Conservation (phyloP, 2,888 invertebrate genomes). For the Junonia oenone region DNA sequence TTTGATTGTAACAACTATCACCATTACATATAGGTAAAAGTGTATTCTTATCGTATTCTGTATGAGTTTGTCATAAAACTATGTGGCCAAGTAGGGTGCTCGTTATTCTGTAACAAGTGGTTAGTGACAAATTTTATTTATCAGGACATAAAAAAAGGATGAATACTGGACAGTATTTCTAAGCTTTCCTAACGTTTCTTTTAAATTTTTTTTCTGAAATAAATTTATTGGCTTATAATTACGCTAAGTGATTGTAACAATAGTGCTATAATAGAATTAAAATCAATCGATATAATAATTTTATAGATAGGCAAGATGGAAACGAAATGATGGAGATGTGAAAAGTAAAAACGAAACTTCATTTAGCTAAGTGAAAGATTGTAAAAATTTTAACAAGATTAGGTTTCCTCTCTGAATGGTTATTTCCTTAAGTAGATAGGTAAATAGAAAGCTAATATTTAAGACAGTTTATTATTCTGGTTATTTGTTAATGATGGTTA, state of each 20-base stretch:
- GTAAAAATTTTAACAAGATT: slow-evolving; percentile 27
- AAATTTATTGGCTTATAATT: slow-evolving; percentile 9
- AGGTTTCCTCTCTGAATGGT: slow-evolving; percentile 38
- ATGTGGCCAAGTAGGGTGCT: slow-evolving; percentile 25
- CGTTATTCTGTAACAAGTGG: slow-evolving; percentile 20
- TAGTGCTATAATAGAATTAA: slow-evolving; percentile 27
- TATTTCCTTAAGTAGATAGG: slow-evolving; percentile 64
- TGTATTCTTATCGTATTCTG: slow-evolving; percentile 9
- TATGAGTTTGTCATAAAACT: slow-evolving; percentile 17
- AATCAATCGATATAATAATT: slow-evolving; percentile 9
- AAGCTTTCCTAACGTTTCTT: not conserved
- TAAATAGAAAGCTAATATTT: slow-evolving; percentile 59
- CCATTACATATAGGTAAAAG: slow-evolving; percentile 17
- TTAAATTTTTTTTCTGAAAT: not conserved
- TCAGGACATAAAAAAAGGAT: not conserved
- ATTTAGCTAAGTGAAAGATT: slow-evolving; percentile 7
- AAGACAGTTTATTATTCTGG: slow-evolving; percentile 47
- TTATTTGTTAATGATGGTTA: slow-evolving; percentile 48
- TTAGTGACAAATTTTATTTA: slow-evolving; percentile 19
- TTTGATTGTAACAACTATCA: slow-evolving; percentile 16
- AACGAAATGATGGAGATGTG: slow-evolving; percentile 4
- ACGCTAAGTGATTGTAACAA: slow-evolving; percentile 18
- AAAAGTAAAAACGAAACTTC: not conserved
- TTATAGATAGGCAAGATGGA: slow-evolving; percentile 20
- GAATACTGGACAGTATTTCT: not conserved